phyloP scores from a whole-genome alignment of 2,797 vertebrate genomes.

The Syndactyla subalaris region DNA sequence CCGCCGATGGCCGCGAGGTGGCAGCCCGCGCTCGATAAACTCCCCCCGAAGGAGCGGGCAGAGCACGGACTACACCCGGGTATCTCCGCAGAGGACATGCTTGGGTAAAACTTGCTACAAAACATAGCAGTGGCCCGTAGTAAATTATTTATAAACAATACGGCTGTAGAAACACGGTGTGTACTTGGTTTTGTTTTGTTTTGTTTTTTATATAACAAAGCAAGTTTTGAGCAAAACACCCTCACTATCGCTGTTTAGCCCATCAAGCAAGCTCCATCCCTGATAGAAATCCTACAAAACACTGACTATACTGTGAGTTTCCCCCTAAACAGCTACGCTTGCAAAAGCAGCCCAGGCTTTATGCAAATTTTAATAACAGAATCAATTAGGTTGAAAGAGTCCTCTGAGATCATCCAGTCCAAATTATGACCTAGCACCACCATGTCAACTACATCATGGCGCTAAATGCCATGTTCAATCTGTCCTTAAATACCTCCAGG shows the following conservation, averaged over 20 bases:
- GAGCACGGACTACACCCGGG: rapidly evolving
- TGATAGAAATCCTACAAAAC: rapidly evolving
- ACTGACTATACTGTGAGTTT: rapidly evolving
- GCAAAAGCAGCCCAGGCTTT: not conserved
- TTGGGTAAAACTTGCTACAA: rapidly evolving
- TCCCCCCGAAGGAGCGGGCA: rapidly evolving
- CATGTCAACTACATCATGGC: no score
- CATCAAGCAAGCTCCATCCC: no score
- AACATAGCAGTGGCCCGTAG: rapidly evolving
- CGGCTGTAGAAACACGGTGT: rapidly evolving
- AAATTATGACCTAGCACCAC: rapidly evolving
- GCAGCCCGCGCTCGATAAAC: not conserved
- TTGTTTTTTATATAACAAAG: no score
- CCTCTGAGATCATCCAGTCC: not conserved
- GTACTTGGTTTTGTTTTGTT: rapidly evolving
- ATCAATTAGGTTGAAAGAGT: not conserved
- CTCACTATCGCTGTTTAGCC: rapidly evolving
- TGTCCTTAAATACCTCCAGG: not conserved
- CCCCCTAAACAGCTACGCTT: rapidly evolving
- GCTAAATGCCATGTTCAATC: not conserved
- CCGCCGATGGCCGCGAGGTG: not conserved
- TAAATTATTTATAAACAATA: rapidly evolving
- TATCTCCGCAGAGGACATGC: rapidly evolving
- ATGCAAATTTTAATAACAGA: no score
- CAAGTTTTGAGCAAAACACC: not conserved